Conservation (phyloP, 2,888 invertebrate genomes). For the Lasius fuliginosus region DNA sequence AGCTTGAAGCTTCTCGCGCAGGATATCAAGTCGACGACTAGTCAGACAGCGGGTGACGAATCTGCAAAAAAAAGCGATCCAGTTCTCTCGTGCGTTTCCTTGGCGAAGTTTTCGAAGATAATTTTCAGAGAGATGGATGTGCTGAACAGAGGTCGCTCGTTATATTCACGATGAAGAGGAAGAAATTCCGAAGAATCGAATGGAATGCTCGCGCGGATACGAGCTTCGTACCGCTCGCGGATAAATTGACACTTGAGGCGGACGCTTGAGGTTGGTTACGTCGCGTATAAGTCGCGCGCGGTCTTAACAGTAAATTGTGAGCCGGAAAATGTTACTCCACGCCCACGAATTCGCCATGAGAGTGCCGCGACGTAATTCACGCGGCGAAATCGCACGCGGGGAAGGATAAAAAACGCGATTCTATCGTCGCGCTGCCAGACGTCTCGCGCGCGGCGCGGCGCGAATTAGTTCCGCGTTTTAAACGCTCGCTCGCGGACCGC, state of each 20-base stretch:
- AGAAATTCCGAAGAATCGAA: conserved; percentile 28
- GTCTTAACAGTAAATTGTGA: conserved; percentile 80
- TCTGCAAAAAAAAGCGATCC: neutral
- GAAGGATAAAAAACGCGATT: neutral
- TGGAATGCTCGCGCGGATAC: conserved; percentile 55
- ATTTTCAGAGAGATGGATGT: neutral
- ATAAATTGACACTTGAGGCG: conserved; percentile 76
- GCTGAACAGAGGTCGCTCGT: neutral
- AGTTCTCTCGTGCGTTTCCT: neutral
- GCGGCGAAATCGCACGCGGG: neutral
- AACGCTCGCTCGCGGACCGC: conserved; percentile 8
- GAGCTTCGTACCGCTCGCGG: conserved; percentile 64
- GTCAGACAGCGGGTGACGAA: neutral
- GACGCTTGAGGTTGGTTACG: conserved; percentile 39
- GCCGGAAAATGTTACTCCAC: conserved; percentile 78
- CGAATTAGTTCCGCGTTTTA: conserved; percentile 54
- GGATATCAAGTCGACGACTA: neutral
- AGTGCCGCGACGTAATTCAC: conserved; percentile 62
- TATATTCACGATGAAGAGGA: neutral
- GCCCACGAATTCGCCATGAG: conserved; percentile 79
- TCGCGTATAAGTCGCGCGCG: conserved; percentile 51
- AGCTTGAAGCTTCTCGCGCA: neutral
- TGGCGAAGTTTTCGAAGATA: neutral
- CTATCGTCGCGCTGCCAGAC: conserved; percentile 6
- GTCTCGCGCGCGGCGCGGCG: neutral